phyloP scores from a whole-genome alignment of 2,113 vertebrate species.

The Mixornis gularis region DNA sequence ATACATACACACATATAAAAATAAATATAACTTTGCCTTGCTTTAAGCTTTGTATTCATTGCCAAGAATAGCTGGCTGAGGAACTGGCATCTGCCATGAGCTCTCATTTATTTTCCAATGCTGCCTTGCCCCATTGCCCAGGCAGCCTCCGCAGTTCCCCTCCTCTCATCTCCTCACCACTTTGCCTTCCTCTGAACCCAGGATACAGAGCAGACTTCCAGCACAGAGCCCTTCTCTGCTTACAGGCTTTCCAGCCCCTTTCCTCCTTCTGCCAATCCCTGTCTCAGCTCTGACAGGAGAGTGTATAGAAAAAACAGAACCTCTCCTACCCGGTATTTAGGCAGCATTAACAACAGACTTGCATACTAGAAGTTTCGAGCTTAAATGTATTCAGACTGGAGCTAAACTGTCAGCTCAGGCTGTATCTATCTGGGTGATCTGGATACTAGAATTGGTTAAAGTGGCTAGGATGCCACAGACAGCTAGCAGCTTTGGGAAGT shows the following conservation, averaged over 20 bases:
- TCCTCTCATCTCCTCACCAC: constrained; percentile 27
- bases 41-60: constrained; percentile 33
- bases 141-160: not conserved
- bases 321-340: not conserved
- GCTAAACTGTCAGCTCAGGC: not conserved
- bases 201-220: constrained; percentile 8
- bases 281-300: not conserved
- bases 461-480: not conserved
- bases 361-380: not conserved
- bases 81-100: constrained; percentile 4
- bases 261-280: not conserved
- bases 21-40: constrained; percentile 10
- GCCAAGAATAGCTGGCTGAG: constrained; percentile 51
- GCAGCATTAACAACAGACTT: not conserved
- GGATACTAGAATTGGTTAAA: not conserved
- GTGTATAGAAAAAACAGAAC: not conserved
- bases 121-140: constrained; percentile 37
- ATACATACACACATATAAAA: not conserved
- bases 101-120: not conserved
- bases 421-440: not conserved
- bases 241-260: not conserved
- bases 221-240: not conserved
- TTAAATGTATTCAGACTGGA: not conserved
- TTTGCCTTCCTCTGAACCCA: constrained; percentile 42
- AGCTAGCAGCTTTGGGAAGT: not conserved